phyloP scores from a whole-genome alignment of 2,888 invertebrate genomes.

The Plutella xylostella region DNA sequence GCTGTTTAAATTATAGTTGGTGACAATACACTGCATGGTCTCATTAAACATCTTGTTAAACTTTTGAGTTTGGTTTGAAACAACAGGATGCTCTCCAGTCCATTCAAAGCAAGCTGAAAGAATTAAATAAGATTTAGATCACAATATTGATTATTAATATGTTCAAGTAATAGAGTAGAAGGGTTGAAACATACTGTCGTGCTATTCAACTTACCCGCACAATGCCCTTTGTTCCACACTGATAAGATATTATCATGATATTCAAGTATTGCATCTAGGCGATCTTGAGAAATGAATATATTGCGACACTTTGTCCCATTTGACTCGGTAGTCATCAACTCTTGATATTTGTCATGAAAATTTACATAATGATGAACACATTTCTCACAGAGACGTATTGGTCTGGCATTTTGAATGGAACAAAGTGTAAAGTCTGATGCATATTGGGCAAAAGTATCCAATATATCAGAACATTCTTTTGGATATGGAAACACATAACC shows the following conservation, averaged over 20 bases:
- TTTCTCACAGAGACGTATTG: conserved; percentile 71
- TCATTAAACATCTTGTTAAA: conserved; percentile 57
- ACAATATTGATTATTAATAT: neutral
- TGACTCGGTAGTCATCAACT: conserved; percentile 47
- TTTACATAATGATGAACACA: conserved; percentile 67
- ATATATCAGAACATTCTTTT: conserved; percentile 32
- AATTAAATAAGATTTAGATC: neutral
- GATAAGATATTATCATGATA: conserved; percentile 64
- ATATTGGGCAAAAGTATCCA: conserved; percentile 60
- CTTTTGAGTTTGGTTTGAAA: conserved; percentile 57
- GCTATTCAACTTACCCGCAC: conserved; percentile 68
- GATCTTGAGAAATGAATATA: conserved; percentile 70
- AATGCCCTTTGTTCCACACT: conserved; percentile 73
- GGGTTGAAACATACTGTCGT: too few relatives aligned
- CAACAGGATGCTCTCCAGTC: conserved; percentile 41
- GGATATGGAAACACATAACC: conserved; percentile 24
- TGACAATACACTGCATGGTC: conserved; percentile 51
- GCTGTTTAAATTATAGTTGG: conserved; percentile 33
- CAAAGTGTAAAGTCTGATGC: conserved; percentile 72
- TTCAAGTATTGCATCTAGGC: conserved; percentile 70
- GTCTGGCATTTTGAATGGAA: conserved; percentile 70
- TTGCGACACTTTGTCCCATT: conserved; percentile 71
- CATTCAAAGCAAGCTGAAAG: conserved; percentile 70
- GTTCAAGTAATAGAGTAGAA: neutral
- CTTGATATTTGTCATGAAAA: conserved; percentile 60